Conservation (phyloP, 2,888 invertebrate genomes). For the Bedellia somnulentella region DNA sequence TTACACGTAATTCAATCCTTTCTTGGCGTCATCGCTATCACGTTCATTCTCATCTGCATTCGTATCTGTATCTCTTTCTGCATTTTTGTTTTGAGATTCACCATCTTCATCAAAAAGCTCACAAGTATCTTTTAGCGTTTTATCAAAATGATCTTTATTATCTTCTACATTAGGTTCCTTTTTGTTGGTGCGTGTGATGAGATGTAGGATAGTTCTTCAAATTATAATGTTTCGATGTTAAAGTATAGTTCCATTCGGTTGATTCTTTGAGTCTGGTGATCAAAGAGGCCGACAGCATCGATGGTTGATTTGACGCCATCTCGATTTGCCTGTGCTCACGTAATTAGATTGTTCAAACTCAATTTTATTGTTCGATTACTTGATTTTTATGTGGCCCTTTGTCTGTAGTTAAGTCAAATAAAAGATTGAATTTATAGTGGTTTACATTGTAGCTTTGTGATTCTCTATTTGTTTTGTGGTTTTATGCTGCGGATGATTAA, state of each 20-base stretch:
- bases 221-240: conserved; percentile 4
- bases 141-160: not conserved
- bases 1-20: conserved; percentile 25
- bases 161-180: not conserved
- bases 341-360: conserved; percentile 38
- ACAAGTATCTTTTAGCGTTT: not conserved
- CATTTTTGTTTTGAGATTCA: conserved; percentile 21
- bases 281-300: conserved; percentile 19
- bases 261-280: conserved; percentile 11
- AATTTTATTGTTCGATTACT: conserved; percentile 21
- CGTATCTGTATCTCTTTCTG: conserved; percentile 19
- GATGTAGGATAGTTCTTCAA: not conserved
- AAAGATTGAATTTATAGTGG: not conserved
- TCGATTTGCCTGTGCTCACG: conserved; percentile 18
- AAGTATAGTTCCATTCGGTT: conserved; percentile 9
- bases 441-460: not conserved
- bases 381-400: no score
- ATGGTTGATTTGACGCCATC: conserved; percentile 15
- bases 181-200: not conserved
- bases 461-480: not conserved
- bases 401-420: not conserved
- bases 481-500: no score
- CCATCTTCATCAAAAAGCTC: conserved; percentile 11
- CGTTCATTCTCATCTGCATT: conserved; percentile 19
- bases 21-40: conserved; percentile 28